Conservation (phyloP, 2,113 vertebrate species). For the Motacilla tschutschensis region DNA sequence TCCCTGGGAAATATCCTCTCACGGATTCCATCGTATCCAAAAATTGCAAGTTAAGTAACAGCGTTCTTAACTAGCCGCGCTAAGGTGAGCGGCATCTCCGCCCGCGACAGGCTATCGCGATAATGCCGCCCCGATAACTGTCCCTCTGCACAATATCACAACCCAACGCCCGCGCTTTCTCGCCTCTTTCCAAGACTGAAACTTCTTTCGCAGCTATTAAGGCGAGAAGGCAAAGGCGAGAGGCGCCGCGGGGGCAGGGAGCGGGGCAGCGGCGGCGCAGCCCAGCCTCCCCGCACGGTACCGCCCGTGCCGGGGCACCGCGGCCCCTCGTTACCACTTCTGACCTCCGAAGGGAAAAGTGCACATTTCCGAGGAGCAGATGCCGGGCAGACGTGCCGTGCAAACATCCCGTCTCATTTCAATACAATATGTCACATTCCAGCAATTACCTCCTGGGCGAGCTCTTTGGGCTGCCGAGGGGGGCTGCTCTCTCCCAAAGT, state of each 20-base stretch:
- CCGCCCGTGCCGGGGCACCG: conserved; percentile 56
- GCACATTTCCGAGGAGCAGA: conserved; percentile 40
- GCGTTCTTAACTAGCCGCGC: neutral
- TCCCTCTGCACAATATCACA: neutral
- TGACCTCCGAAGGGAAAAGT: conserved; percentile 54
- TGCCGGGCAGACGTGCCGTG: conserved; percentile 62
- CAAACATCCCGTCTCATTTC: conserved; percentile 66
- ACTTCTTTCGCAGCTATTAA: neutral
- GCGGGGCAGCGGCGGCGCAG: neutral
- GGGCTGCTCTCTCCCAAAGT: neutral
- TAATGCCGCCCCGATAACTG: neutral
- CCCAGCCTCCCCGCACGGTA: neutral
- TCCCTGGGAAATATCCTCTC: neutral
- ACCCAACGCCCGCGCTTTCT: neutral
- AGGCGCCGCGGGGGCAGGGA: conserved; percentile 1
- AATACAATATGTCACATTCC: conserved; percentile 63
- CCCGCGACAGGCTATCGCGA: neutral
- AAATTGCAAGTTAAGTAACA: neutral
- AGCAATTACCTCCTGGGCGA: conserved; percentile 57
- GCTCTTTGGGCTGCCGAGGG: conserved; percentile 20
- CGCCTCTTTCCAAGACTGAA: conserved; percentile 22
- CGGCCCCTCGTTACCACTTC: conserved; percentile 43
- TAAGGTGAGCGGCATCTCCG: conserved; percentile 10
- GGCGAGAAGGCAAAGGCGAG: neutral
- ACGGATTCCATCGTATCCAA: neutral